Percentiles rank a stretch among this genome's conserved stretches.
Conservation (phyloP, 2,113 vertebrate species). For the Ptilorrhoa leucosticta region DNA sequence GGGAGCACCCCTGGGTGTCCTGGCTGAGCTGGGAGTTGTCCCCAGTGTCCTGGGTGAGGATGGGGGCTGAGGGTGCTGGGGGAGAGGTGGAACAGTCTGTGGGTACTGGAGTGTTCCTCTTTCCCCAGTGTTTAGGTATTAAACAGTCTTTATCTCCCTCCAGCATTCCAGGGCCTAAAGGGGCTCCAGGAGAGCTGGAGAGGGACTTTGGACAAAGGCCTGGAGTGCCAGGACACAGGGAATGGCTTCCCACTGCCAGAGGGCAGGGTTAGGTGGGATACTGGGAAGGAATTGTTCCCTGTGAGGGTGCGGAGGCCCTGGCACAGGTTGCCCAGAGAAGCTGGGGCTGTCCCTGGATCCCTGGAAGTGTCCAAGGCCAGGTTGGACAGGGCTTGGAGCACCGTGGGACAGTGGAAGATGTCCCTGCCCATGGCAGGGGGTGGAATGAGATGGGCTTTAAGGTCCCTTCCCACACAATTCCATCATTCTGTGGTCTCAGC, state of each 20-base stretch:
- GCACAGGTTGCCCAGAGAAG: neutral
- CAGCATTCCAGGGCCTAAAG: neutral
- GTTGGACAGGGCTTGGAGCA: accelerated
- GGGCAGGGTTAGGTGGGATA: accelerated
- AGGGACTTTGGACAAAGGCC: neutral
- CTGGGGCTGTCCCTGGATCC: neutral
- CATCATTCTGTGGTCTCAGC: neutral
- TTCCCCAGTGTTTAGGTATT: neutral
- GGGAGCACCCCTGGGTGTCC: neutral
- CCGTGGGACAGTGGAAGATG: accelerated
- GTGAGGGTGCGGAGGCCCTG: accelerated
- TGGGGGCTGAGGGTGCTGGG: neutral
- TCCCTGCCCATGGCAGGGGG: neutral
- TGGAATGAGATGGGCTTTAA: neutral
- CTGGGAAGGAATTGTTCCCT: accelerated
- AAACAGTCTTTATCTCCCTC: neutral
- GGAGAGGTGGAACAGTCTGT: neutral
- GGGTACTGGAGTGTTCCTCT: neutral
- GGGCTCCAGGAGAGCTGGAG: neutral
- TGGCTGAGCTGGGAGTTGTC: neutral
- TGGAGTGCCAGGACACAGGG: neutral
- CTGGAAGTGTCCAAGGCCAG: neutral
- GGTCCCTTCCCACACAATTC: neutral
- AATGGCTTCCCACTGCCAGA: neutral
- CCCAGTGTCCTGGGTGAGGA: neutral